A percentile compares a stretch with the other conserved stretches of the same genome.
Conservation (phyloP, 1,140 invertebrate genomes). For the Pentalonia nigronervosa region DNA sequence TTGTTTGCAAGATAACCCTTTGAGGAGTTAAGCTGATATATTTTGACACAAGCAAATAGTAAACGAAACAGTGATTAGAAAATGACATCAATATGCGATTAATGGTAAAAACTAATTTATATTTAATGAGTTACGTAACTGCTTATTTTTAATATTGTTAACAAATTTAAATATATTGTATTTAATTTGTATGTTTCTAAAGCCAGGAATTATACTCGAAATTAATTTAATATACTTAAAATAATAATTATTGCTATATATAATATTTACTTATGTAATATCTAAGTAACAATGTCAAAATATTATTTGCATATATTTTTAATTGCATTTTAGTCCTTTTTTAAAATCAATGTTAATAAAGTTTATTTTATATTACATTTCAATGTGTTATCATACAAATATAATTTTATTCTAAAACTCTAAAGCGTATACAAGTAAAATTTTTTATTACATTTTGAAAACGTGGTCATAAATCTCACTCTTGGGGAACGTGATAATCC, state of each 20-base stretch:
- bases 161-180: not conserved
- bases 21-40: not conserved
- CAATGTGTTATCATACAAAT: not conserved
- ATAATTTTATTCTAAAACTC: not conserved
- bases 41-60: not conserved
- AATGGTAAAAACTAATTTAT: not conserved
- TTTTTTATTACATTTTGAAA: constrained; percentile 43
- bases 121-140: not conserved
- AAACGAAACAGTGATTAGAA: not conserved
- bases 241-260: not conserved
- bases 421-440: not conserved
- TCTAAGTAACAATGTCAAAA: no score
- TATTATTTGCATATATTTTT: no score
- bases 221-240: not conserved
- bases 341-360: not conserved
- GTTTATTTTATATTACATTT: not conserved
- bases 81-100: not conserved
- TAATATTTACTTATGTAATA: no score
- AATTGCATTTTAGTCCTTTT: not conserved
- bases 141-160: not conserved
- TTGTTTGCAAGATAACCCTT: not conserved
- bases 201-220: not conserved
- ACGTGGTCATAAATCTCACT: constrained; percentile 36
- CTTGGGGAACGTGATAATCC: constrained; percentile 50
- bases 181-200: not conserved